These are phyloP conservation scores for Ophion ellenae DNA, from an alignment of 2,888 invertebrate genomes.

Conservation along the genomic window DNA sequence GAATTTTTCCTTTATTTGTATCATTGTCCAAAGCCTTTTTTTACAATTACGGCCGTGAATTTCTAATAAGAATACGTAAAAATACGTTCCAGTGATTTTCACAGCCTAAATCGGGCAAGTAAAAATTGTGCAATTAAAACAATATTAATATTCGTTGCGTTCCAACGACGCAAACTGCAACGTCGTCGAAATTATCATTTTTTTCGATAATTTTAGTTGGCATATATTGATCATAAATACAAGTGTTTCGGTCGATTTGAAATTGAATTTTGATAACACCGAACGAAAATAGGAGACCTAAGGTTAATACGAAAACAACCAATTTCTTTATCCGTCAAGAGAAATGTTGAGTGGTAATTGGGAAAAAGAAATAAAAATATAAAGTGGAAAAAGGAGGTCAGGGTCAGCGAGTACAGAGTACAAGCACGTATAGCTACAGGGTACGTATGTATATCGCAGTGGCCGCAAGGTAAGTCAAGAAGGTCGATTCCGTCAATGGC, in stretches of 20 bases:
- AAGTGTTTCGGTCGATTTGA: background rate
- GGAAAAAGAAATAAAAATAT: conserved; percentile 8
- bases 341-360: background rate
- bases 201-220: background rate
- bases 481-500: background rate
- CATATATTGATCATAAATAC: background rate
- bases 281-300: background rate
- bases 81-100: too few relatives aligned
- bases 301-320: background rate
- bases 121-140: too few relatives aligned
- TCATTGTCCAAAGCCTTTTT: too few relatives aligned
- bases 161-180: too few relatives aligned
- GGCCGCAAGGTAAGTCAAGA: background rate
- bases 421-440: background rate
- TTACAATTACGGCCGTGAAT: too few relatives aligned
- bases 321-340: background rate
- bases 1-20: too few relatives aligned
- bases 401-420: background rate
- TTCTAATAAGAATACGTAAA: too few relatives aligned
- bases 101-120: too few relatives aligned
- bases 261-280: background rate
- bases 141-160: too few relatives aligned
- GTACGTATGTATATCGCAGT: background rate
- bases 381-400: conserved; percentile 27
- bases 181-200: background rate